Evolutionary conservation across 1,140 invertebrate genomes (phyloP).

Genomic region (Nixonia krombeini): DNA sequence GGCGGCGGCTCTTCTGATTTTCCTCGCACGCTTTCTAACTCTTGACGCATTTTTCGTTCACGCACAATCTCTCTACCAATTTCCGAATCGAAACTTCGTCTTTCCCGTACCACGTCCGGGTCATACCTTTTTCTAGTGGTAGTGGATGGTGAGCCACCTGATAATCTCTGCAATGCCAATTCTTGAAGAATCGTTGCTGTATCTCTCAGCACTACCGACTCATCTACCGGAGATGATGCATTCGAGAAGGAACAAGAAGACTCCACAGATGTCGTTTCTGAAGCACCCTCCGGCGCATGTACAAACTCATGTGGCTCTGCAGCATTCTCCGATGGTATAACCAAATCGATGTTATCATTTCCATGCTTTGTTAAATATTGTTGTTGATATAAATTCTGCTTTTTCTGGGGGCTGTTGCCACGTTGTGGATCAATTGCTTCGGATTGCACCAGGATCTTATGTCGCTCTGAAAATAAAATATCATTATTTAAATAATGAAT

Average conservation of each 20-base stretch:
- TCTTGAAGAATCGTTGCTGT: slow-evolving; percentile 66
- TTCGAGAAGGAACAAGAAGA: slow-evolving; percentile 58
- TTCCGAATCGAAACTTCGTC: slow-evolving; percentile 73
- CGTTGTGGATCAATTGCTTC: slow-evolving; percentile 12
- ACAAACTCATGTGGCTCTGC: slow-evolving; percentile 64
- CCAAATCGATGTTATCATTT: slow-evolving; percentile 50
- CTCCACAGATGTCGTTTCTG: slow-evolving; percentile 53
- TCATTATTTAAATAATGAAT: too few relatives aligned
- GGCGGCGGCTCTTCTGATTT: slow-evolving; percentile 56
- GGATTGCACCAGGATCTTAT: slow-evolving; percentile 11
- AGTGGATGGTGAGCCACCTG: slow-evolving; percentile 49
- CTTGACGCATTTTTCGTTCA: slow-evolving; percentile 71
- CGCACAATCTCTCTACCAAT: slow-evolving; percentile 72
- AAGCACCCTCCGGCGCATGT: slow-evolving; percentile 61
- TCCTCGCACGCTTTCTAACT: slow-evolving; percentile 65
- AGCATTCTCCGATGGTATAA: slow-evolving; percentile 63
- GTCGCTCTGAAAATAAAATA: slow-evolving; percentile 21
- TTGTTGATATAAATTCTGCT: slow-evolving; percentile 41
- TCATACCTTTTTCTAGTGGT: slow-evolving; percentile 53
- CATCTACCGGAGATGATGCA: slow-evolving; percentile 57
- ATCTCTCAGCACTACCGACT: slow-evolving; percentile 60
- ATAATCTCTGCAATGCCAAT: slow-evolving; percentile 61
- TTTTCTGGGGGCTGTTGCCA: slow-evolving; percentile 52
- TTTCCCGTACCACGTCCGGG: slow-evolving; percentile 52
- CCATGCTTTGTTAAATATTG: slow-evolving; percentile 35